Evolutionary conservation across 1,140 invertebrate genomes (phyloP).

Genomic region (Periplaneta americana): DNA sequence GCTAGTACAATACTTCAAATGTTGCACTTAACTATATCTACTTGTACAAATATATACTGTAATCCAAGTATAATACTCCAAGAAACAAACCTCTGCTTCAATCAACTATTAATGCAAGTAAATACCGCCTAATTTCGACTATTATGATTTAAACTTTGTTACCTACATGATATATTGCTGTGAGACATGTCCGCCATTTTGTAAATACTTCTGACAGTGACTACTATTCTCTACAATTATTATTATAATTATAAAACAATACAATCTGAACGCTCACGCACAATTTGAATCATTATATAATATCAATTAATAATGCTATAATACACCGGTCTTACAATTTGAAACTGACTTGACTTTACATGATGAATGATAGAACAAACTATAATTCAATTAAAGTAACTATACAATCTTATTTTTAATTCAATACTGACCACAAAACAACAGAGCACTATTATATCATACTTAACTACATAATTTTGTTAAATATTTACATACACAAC

Average conservation of each 20-base stretch:
- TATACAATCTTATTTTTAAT: not conserved
- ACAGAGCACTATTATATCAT: not conserved
- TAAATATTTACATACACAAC: not conserved
- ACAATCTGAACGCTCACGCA: not conserved
- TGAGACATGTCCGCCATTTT: constrained; percentile 3
- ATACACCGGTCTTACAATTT: not conserved
- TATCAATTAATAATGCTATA: not conserved
- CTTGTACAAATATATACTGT: not conserved
- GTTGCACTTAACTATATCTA: not conserved
- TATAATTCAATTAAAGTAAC: not conserved
- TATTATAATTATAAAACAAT: not conserved
- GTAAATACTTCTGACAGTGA: not conserved
- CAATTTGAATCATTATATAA: not conserved
- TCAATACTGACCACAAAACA: not conserved
- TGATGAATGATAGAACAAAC: not conserved
- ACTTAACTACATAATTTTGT: not conserved
- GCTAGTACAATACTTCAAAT: not conserved
- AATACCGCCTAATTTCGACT: not conserved
- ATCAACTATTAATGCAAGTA: not conserved
- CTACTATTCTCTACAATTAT: not conserved
- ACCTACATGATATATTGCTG: not conserved
- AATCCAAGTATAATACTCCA: too few relatives aligned
- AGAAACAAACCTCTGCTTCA: not conserved
- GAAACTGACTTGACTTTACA: not conserved
- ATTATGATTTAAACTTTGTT: not conserved